phyloP scores from a whole-genome alignment of 2,797 vertebrate species.

The Enteromius mattozi region DNA sequence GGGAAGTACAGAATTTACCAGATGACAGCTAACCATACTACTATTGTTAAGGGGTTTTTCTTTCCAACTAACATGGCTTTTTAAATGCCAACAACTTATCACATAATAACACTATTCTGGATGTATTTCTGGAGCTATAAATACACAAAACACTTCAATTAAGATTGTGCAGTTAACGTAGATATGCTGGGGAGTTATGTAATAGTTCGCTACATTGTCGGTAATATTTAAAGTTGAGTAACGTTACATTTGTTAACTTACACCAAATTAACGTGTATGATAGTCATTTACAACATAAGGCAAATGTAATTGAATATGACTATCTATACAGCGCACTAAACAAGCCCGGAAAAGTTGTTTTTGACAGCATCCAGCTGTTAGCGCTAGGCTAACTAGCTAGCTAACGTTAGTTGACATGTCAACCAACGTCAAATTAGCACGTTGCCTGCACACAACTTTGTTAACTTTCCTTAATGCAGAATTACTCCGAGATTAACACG shows the following conservation, averaged over 20 bases:
- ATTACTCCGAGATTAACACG: background rate
- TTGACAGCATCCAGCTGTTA: constrained; percentile 44
- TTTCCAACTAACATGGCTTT: background rate
- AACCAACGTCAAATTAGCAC: constrained; percentile 2
- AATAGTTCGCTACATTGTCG: constrained; percentile 1
- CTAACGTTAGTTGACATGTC: constrained; percentile 8
- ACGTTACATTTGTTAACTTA: background rate
- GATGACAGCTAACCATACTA: constrained; percentile 18
- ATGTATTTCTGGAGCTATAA: background rate
- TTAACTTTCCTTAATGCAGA: background rate
- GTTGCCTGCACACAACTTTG: background rate
- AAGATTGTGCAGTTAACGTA: background rate
- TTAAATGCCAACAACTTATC: background rate
- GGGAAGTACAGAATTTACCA: constrained; percentile 19
- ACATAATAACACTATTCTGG: background rate
- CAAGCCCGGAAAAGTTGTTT: background rate
- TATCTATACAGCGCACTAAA: background rate
- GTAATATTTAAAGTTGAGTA: background rate
- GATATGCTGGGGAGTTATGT: background rate
- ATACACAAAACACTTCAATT: background rate
- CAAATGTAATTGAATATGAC: background rate
- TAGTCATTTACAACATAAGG: background rate
- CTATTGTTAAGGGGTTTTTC: background rate
- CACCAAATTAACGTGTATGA: background rate
- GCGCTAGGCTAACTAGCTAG: constrained; percentile 38